Evolutionary conservation across 2,113 vertebrate species (phyloP).

Genomic region (Brachypodius melanocephalos): DNA sequence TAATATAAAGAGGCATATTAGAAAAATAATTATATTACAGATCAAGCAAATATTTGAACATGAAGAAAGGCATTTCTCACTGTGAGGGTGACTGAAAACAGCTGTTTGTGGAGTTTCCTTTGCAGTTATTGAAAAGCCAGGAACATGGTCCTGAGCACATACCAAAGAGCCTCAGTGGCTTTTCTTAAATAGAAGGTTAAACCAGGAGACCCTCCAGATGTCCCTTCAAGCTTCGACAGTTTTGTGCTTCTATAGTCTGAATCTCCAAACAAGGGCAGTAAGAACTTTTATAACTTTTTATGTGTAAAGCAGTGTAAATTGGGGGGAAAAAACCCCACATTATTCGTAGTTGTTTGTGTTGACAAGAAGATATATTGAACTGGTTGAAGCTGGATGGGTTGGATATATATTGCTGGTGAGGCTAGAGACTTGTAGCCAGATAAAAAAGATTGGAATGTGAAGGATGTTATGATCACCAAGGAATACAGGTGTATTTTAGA

Average conservation of each 20-base stretch:
- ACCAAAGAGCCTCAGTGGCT: neutral
- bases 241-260: neutral
- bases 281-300: neutral
- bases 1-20: neutral
- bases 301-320: neutral
- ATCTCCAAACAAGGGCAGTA: neutral
- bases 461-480: neutral
- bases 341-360: neutral
- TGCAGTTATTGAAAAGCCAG: neutral
- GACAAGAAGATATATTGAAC: neutral
- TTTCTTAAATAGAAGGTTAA: neutral
- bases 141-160: neutral
- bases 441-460: neutral
- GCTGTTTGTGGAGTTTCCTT: neutral
- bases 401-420: neutral
- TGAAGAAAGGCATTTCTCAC: neutral
- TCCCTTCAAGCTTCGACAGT: neutral
- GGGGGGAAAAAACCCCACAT: fast-evolving
- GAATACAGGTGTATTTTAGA: fast-evolving
- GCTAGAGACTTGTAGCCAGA: neutral
- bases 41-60: neutral
- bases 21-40: neutral
- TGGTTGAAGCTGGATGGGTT: neutral
- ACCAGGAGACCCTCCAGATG: neutral
- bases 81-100: neutral